These are phyloP conservation scores for Picus viridis DNA, from an alignment of 2,797 vertebrate species.

Conservation along the genomic window DNA sequence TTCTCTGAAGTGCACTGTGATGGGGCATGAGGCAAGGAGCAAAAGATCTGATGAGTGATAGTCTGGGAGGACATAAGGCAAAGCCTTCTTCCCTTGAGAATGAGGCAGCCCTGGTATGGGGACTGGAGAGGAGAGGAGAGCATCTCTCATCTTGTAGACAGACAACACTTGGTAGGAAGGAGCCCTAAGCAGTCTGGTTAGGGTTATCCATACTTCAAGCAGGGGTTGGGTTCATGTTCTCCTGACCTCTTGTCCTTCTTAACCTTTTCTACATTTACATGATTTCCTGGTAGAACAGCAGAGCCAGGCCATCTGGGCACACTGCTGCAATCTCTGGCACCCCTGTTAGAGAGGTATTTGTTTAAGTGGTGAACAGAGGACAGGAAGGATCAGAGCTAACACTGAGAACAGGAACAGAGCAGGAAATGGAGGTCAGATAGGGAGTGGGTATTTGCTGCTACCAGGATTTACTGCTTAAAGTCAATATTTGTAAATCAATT, in stretches of 20 bases:
- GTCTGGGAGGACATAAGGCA: neutral
- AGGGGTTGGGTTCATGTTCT: neutral
- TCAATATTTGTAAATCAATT: slow-evolving; percentile 22
- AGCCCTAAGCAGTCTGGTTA: neutral
- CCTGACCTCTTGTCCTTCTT: neutral
- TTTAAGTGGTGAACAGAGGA: neutral
- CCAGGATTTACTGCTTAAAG: slow-evolving; percentile 1
- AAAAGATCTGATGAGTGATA: neutral
- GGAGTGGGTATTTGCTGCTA: slow-evolving; percentile 18
- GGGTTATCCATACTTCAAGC: neutral
- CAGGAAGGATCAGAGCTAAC: neutral
- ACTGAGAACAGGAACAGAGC: neutral
- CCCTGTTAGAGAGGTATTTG: neutral
- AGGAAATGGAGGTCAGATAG: neutral
- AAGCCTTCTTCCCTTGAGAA: neutral
- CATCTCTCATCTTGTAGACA: neutral
- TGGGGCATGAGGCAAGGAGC: neutral
- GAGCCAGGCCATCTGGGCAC: neutral
- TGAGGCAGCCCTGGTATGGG: neutral
- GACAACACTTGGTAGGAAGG: neutral
- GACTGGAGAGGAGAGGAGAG: rapidly evolving
- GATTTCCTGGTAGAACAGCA: neutral
- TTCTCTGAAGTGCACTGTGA: neutral
- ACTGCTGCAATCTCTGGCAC: neutral
- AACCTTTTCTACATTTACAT: neutral